Conservation (phyloP, 2,797 vertebrate species). For the Miichthys miiuy region DNA sequence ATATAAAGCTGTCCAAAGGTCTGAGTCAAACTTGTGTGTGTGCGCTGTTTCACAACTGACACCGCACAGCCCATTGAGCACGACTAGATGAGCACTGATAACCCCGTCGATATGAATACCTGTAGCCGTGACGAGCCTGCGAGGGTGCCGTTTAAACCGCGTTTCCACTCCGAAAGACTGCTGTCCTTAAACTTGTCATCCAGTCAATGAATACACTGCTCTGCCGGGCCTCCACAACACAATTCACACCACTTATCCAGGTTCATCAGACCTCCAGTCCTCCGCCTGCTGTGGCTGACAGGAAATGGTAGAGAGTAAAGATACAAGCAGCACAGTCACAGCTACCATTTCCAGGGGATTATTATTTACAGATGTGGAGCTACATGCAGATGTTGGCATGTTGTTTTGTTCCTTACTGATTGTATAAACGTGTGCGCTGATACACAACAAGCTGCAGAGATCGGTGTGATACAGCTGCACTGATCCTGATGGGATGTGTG, state of each 20-base stretch:
- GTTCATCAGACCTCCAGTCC: not conserved
- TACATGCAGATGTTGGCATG: conserved; percentile 31
- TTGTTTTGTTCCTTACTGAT: conserved; percentile 40
- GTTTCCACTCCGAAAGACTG: not conserved
- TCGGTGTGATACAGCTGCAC: conserved; percentile 1
- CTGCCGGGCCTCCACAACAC: not conserved
- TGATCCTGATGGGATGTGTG: conserved; percentile 12
- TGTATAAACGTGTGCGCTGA: conserved; percentile 17
- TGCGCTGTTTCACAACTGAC: not conserved
- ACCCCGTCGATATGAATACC: not conserved
- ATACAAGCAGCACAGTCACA: conserved; percentile 26
- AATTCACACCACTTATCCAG: not conserved
- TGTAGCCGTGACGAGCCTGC: not conserved
- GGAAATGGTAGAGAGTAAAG: conserved; percentile 6
- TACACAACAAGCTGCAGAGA: not conserved
- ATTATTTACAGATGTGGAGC: conserved; percentile 74
- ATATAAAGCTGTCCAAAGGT: conserved; percentile 7
- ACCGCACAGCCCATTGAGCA: not conserved
- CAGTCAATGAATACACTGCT: not conserved
- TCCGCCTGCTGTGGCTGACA: conserved; percentile 2
- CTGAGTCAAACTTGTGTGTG: not conserved
- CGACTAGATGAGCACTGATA: not conserved
- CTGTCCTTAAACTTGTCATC: not conserved
- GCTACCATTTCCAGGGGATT: conserved; percentile 60
- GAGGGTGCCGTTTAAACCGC: not conserved